Evolutionary conservation across 2,888 invertebrate genomes (phyloP), one percentile per base, ranked within the genome.

Genomic region (Cephus pygmeus): DNA sequence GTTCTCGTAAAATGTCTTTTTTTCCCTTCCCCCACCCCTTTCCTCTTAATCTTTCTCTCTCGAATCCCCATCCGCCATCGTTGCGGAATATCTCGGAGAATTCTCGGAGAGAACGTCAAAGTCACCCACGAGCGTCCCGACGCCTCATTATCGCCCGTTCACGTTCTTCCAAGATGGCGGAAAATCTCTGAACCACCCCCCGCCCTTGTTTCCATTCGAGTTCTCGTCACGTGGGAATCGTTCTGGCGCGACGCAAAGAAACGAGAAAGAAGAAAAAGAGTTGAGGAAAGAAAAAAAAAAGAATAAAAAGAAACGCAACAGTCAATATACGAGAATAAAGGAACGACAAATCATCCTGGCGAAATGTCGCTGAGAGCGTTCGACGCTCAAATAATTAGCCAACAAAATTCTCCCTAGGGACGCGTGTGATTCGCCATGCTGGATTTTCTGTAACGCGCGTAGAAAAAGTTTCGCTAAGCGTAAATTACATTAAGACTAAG

Each of bases 401-500:
- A 56, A 56, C 56, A 56, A 30, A 34, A n/a, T 74, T 74, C n/a
- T 40, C 11, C 33, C 40, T n/a, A 73, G 73, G 33, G 76, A 30
- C 71, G 71, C 71, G 71, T 71, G 31, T 11, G 71, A 71, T 71
- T 33, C 71, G 31, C 33, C 23, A 15, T 56, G 56, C 23, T 56
- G 56, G 9, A 23, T 9, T 23, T 23, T 56, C 23, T 31, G 31
- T 31, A 71, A 33, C 33, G 71, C 69, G 83, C 85, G 82, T 86
- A 87, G 83, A 86, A 85, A 85, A 85, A 84, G 82, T 81, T 84
- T 82, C 81, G 82, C 84, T 87, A 85, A 87, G 86, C 86, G 86
- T 87, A 86, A 83, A 84, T 85, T 85, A 84, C 83, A 81, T 83
- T 84, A 85, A 82, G 79, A 81, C 82, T 85, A 86, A 85, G 84